Evolutionary conservation across 2,797 vertebrate species (phyloP).

Genomic region (Bradypus variegatus): DNA sequence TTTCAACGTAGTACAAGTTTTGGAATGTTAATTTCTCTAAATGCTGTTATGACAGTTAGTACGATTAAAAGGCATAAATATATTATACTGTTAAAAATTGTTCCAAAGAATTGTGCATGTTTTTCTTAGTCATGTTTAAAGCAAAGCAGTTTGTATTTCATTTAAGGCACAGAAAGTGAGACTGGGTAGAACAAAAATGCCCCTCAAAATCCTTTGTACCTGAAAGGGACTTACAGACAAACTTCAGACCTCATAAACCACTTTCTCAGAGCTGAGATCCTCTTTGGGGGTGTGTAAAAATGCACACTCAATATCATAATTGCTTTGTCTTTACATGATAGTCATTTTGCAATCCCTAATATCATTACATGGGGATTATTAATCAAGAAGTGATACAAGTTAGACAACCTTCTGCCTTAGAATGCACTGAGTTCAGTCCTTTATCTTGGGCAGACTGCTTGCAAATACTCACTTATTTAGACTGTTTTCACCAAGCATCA

Average conservation of each 20-base stretch:
- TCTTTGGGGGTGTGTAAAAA: neutral
- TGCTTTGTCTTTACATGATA: neutral
- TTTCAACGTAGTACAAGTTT: neutral
- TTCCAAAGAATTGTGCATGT: neutral
- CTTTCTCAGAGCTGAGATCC: neutral
- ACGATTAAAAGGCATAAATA: neutral
- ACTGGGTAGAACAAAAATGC: neutral
- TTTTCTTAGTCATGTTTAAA: conserved; percentile 4
- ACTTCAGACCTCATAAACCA: neutral
- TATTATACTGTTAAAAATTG: neutral
- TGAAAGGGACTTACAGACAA: neutral
- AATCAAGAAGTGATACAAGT: neutral
- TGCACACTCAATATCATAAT: neutral
- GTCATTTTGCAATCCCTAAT: neutral
- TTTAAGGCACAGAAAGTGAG: neutral
- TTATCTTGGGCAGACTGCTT: neutral
- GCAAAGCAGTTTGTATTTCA: neutral
- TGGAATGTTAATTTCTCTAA: neutral
- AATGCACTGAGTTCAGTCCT: neutral
- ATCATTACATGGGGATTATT: neutral
- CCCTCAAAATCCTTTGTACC: neutral
- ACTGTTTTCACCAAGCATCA: neutral
- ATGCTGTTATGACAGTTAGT: neutral
- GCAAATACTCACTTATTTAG: neutral
- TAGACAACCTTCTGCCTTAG: neutral